Evolutionary conservation across 1,140 invertebrate genomes (phyloP).

Genomic region (Megathymus violae): DNA sequence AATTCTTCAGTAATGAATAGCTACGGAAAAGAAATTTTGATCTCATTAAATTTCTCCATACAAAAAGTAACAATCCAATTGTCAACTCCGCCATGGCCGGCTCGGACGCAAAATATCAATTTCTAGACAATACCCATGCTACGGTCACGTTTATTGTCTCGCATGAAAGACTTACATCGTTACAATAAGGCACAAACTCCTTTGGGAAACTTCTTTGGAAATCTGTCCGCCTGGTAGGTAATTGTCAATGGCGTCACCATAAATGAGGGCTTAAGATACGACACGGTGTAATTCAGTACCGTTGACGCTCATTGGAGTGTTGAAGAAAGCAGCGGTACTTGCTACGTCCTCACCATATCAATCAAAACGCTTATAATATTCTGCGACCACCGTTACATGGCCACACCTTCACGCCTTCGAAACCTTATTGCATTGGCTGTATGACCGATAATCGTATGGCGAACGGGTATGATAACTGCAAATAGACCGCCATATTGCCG

Average conservation of each 20-base stretch:
- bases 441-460: slow-evolving; percentile 51
- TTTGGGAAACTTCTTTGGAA: slow-evolving; percentile 36
- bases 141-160: slow-evolving; percentile 26
- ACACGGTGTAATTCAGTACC: slow-evolving; percentile 77
- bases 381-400: slow-evolving; percentile 47
- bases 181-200: slow-evolving; percentile 41
- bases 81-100: slow-evolving; percentile 21
- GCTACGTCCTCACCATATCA: slow-evolving; percentile 75
- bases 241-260: slow-evolving; percentile 73
- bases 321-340: slow-evolving; percentile 72
- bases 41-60: slow-evolving; percentile 55
- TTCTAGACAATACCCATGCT: slow-evolving; percentile 58
- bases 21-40: slow-evolving; percentile 24
- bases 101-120: slow-evolving; percentile 53
- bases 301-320: slow-evolving; percentile 75
- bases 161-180: slow-evolving; percentile 21
- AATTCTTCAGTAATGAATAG: not conserved
- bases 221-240: slow-evolving; percentile 53
- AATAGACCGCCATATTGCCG: slow-evolving; percentile 46
- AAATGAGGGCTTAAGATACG: slow-evolving; percentile 73
- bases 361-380: slow-evolving; percentile 77
- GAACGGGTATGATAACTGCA: slow-evolving; percentile 21
- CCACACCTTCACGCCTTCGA: not conserved
- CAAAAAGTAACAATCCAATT: slow-evolving; percentile 43
- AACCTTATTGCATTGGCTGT: slow-evolving; percentile 40